These are phyloP conservation scores for Parus major DNA, from an alignment of 2,113 vertebrate genomes.

Conservation along the genomic window DNA sequence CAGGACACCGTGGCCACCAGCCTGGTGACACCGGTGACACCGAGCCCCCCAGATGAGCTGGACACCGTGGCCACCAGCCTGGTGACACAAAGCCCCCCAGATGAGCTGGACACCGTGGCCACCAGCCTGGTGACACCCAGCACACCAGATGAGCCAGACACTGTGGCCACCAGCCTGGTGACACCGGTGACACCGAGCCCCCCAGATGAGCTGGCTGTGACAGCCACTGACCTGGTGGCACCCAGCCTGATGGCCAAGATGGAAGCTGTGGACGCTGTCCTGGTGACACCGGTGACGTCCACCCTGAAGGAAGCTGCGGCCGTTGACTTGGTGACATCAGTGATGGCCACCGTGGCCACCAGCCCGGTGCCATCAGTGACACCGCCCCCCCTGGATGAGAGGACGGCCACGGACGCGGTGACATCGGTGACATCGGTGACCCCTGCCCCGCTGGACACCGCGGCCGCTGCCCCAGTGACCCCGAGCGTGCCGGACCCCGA, in stretches of 20 bases:
- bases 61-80: rapidly evolving
- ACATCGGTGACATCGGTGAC: neutral
- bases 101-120: rapidly evolving
- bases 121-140: neutral
- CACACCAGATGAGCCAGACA: rapidly evolving
- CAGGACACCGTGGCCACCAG: rapidly evolving
- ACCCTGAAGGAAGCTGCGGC: neutral
- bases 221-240: neutral
- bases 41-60: rapidly evolving
- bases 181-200: neutral
- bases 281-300: neutral
- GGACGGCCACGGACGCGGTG: rapidly evolving
- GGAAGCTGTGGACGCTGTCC: too few species aligned
- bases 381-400: neutral
- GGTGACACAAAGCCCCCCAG: neutral
- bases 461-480: neutral
- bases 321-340: neutral
- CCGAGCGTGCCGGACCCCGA: rapidly evolving
- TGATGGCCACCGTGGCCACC: neutral
- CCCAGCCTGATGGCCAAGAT: too few species aligned
- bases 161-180: rapidly evolving
- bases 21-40: neutral
- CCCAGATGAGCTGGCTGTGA: rapidly evolving
- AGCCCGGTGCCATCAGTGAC: neutral
- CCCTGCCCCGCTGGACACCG: neutral